phyloP scores from a whole-genome alignment of 2,888 invertebrate species.

The Plagodis pulveraria region DNA sequence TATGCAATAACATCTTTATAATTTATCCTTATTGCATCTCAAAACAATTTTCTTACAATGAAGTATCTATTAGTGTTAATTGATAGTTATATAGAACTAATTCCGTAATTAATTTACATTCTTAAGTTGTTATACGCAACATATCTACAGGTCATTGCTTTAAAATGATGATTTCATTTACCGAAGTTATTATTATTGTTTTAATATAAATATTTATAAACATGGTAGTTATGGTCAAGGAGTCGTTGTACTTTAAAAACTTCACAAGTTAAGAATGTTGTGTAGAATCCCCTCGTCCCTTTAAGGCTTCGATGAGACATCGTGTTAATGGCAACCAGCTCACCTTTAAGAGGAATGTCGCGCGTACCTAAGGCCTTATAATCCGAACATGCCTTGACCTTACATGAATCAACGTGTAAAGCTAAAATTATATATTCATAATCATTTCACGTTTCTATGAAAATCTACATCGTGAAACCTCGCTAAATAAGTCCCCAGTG shows the following conservation, averaged over 20 bases:
- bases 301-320: constrained; percentile 46
- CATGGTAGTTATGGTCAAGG: background rate
- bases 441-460: constrained; percentile 25
- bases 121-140: constrained; percentile 1
- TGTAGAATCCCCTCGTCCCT: constrained; percentile 24
- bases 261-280: constrained; percentile 21
- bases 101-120: background rate
- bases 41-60: constrained; percentile 15
- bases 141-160: constrained; percentile 8
- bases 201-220: background rate
- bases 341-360: constrained; percentile 55
- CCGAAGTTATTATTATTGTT: constrained; percentile 6
- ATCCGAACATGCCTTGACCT: constrained; percentile 47
- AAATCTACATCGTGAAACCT: constrained; percentile 1
- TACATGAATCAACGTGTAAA: constrained; percentile 35
- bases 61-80: constrained; percentile 19
- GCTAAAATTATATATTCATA: constrained; percentile 24
- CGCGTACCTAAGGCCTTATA: constrained; percentile 35
- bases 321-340: constrained; percentile 43
- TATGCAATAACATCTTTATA: constrained; percentile 22
- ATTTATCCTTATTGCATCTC: constrained; percentile 23
- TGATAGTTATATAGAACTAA: constrained; percentile 4
- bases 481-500: constrained; percentile 3
- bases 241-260: constrained; percentile 3
- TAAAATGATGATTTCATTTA: background rate